Base-by-base conservation (phyloP, 1,140 invertebrate species). In the Sesamia nonagrioides region DNA sequence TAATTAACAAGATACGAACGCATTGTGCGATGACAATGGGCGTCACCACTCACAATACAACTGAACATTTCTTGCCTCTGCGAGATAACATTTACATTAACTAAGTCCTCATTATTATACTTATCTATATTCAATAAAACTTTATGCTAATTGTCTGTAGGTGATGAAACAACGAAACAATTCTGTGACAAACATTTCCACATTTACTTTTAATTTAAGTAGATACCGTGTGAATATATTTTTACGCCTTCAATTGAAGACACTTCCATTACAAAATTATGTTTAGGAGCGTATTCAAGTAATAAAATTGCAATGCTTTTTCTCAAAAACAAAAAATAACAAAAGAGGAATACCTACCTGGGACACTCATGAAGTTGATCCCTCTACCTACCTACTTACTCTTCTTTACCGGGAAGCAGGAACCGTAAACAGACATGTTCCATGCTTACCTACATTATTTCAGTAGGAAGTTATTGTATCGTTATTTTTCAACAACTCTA, bases 11-110 rank as follows among this genome's bases (percentile, higher is more conserved):
- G 61, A 80, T 83, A 83, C 42, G 61, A 15, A 78, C 42, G 72
- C 68, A 83, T 73, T 72, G 75, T 78, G 17, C 52, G 52, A 72
- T 18, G 50, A 77, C 78, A 82, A 80, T 77, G 56, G 52, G 61
- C 61, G 48, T 61, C 54, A 48, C 35, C 61, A 54, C 48, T 66
- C 48, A 61, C 73, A 75, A 63, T 75, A 15, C 33, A n/a, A 15
- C 17, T 54, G 48, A 52, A 76, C 40, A 66, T 68, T 77, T 77
- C 61, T 77, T 77, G 61, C 61, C 15, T 1, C n/a, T 8, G 17
- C 3, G 66, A 66, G 74, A 77, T 77, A 77, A 77, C 48, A 75
- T 63, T 75, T 42, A 60, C 42, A 48, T 66, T 68, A 66, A 68
- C 18, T 66, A 54, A 35, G 48, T 40, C 33, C 61, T 77, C 61